phyloP scores from a whole-genome alignment of 2,113 vertebrate genomes.

The Percopsis transmontana region DNA sequence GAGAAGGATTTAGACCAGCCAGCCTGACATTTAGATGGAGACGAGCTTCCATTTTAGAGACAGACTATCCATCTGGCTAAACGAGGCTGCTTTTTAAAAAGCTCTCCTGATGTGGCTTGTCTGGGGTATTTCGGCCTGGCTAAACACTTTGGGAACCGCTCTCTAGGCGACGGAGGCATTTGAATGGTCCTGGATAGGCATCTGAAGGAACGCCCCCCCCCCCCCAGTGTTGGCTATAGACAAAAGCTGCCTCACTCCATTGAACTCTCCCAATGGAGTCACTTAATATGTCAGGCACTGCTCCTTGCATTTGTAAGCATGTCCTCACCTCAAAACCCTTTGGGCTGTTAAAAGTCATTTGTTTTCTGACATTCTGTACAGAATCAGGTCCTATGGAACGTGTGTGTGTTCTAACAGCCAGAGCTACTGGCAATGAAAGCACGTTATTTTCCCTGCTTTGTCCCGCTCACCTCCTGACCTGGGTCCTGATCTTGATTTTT shows the following conservation, averaged over 20 bases:
- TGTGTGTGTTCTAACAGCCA: constrained; percentile 11
- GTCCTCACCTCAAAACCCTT: constrained; percentile 37
- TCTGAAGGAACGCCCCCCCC: constrained; percentile 35
- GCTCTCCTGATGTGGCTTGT: constrained; percentile 30
- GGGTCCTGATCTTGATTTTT: constrained; percentile 52
- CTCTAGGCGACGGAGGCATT: constrained; percentile 14
- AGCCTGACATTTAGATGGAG: constrained; percentile 8
- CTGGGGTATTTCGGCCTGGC: constrained; percentile 23
- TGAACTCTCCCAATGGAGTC: constrained; percentile 50
- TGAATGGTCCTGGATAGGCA: constrained; percentile 53
- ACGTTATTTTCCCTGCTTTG: constrained; percentile 5
- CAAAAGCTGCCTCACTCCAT: constrained; percentile 59
- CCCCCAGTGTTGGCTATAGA: constrained; percentile 15
- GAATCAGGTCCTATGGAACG: constrained; percentile 9
- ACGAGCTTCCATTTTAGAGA: constrained; percentile 13
- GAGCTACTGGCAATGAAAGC: background rate
- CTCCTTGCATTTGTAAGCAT: constrained; percentile 50
- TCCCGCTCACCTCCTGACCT: constrained; percentile 3
- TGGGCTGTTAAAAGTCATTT: constrained; percentile 22
- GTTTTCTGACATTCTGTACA: constrained; percentile 26
- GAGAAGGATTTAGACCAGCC: background rate
- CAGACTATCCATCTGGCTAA: background rate
- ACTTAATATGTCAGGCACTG: constrained; percentile 41
- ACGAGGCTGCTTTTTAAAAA: constrained; percentile 12
- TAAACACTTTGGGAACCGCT: constrained; percentile 36